Percentiles rank a stretch among this genome's conserved stretches.
phyloP scores from a whole-genome alignment of 2,113 vertebrate species.

The Azemiops feae region DNA sequence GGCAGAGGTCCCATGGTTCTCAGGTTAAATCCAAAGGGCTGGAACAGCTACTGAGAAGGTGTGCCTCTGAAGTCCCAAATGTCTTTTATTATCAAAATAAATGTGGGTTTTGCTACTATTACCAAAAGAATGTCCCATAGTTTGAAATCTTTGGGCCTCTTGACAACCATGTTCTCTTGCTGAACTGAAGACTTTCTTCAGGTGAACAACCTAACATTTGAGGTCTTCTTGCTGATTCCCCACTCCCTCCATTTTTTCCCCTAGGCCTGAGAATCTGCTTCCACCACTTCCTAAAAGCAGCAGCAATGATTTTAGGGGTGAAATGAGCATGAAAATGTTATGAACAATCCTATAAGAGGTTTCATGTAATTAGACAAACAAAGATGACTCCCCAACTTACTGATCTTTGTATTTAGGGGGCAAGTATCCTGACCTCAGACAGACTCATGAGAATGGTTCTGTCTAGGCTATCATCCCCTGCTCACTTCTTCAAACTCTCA shows the following conservation, averaged over 20 bases:
- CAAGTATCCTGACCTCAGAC: neutral
- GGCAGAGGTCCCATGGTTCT: neutral
- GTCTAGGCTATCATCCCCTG: neutral
- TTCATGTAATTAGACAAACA: neutral
- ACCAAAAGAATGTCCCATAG: neutral
- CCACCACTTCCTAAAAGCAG: neutral
- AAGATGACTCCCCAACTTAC: neutral
- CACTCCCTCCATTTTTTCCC: accelerated
- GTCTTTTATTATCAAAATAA: neutral
- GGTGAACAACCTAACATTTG: neutral
- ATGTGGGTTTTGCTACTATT: neutral
- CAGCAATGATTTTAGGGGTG: neutral
- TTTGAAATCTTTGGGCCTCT: neutral
- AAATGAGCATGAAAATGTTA: neutral
- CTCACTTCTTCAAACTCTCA: neutral
- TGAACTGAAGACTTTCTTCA: neutral
- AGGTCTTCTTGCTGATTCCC: neutral
- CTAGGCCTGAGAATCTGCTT: neutral
- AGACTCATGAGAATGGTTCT: neutral
- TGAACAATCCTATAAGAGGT: neutral
- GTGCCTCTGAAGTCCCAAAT: neutral
- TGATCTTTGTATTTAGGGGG: neutral
- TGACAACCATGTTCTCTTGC: neutral
- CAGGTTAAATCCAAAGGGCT: neutral
- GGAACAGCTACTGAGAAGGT: neutral